Evolutionary conservation across 2,113 vertebrate genomes (phyloP), one percentile per base, ranked within the genome.

Genomic region (Chamaetylas fuelleborni): DNA sequence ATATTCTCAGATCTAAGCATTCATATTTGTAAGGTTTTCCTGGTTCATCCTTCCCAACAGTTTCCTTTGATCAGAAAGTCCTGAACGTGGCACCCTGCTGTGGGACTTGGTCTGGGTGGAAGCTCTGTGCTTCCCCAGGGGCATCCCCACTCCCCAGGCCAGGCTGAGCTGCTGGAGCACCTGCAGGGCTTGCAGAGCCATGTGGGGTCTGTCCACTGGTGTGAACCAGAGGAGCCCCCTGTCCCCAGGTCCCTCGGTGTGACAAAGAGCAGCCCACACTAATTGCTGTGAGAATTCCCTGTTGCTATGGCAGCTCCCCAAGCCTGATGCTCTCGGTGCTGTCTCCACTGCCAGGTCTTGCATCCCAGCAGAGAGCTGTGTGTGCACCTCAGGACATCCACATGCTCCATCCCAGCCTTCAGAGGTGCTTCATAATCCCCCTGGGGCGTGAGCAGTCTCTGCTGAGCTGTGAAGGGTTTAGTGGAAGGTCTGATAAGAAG

Each of bases 81-180:
- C 29, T 62, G 0, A 3, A 2, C 12, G 8, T 7, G 14, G 42
- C 26, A 22, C 8, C 24, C 22, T 45, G 71, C 34, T 23, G 34
- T 16, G n/a, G 25, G 26, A 43, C 5, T 14, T 0, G 8, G 17
- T 36, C 25, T 19, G 50, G 58, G 25, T 8, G 4, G 0, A 29
- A 8, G 22, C 50, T 50, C 22, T 7, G 40, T 19, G 23, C 73
- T 48, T 45, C 9, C 38, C 28, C 13, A 3, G 6, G 2, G 43
- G 8, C 43, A n/a, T 19, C 76, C 74, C 40, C 31, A 6, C 9
- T n/a, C 19, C 58, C 28, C 7, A 3, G 70, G 48, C 43, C 62
- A 11, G 22, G 48, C 62, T 34, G 70, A 71, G 65, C 79, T 85
- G 26, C 4, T 8, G 3, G 14, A 31, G 4, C 36, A 13, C 26